Evolutionary conservation across 2,797 vertebrate species (phyloP), one percentile per base, ranked within the genome.

Genomic region (Macropus fuliginosus): DNA sequence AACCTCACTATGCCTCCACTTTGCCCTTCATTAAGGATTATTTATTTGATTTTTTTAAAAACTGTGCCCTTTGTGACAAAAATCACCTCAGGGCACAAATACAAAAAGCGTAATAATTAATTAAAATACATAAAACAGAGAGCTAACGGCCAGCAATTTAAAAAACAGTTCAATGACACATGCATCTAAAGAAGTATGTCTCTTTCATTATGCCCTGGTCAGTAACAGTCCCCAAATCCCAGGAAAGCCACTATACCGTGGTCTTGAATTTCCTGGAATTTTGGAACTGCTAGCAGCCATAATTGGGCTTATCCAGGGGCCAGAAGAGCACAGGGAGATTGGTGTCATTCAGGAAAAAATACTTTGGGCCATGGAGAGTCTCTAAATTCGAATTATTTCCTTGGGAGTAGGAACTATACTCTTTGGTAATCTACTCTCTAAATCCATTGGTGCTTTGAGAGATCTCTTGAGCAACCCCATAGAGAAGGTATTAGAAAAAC

Each of bases 81-180:
- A 93, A 92, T 10, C 11, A 81, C 87, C 87, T 87, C 31, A 56
- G 14, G 90, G 74, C 95, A 91, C n/a, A 93, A 11, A 54, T 93
- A 92, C 87, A 95, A 93, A 81, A 95, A 91, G 81, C 95, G 55
- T 91, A 96, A 92, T 92, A 95, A 93, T 94, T 96, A 74, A 95
- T 97, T 96, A 96, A 97, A 97, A 96, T 74, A 95, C 87, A 94
- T 81, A 94, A 94, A 93, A 57, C 89, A 55, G 93, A 94, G 50
- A 46, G 46, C 57, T 96, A 92, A 95, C 62, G 94, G 81, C 93
- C 87, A 92, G 31, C 56, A 59, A 54, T 94, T 87, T 87, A 50
- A 46, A 50, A 87, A 40, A 87, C 46, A 87, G 74, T 50, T 87
- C 74, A 74, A 40, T 74, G 62, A 74, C 16, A 74, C 62, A 74